Percentiles rank a stretch among this genome's conserved stretches.
Evolutionary conservation across 2,113 vertebrate species (phyloP).

Genomic region (Ophiodon elongatus): DNA sequence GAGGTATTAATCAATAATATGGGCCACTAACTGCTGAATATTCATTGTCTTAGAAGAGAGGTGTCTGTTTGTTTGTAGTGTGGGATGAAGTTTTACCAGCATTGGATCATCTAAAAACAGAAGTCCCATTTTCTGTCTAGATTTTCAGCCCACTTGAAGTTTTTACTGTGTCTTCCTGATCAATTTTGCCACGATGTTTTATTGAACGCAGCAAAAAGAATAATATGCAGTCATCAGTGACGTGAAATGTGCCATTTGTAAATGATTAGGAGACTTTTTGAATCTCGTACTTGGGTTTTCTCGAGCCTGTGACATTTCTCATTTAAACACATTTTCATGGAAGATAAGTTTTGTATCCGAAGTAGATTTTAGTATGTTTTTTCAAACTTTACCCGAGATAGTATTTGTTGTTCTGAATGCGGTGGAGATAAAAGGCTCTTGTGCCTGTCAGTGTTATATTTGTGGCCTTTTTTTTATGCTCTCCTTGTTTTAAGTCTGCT

Average conservation of each 20-base stretch:
- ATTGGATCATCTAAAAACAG: not conserved
- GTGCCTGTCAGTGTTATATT: slow-evolving; percentile 15
- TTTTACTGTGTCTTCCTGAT: slow-evolving; percentile 21
- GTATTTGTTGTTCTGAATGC: slow-evolving; percentile 18
- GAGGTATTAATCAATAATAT: slow-evolving; percentile 21
- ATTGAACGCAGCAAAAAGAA: slow-evolving; percentile 18
- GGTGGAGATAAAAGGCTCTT: not conserved
- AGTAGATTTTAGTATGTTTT: slow-evolving; percentile 35
- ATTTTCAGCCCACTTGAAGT: not conserved
- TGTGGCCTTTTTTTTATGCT: slow-evolving; percentile 40
- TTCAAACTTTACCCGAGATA: not conserved
- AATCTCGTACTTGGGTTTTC: not conserved
- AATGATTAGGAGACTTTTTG: not conserved
- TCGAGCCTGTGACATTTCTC: slow-evolving; percentile 12
- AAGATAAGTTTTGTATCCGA: slow-evolving; percentile 39
- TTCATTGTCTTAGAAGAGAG: not conserved
- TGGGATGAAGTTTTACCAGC: not conserved
- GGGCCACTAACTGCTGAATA: not conserved
- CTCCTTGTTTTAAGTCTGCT: slow-evolving; percentile 31
- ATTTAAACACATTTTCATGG: slow-evolving; percentile 1
- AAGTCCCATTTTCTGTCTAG: not conserved
- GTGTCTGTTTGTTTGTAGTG: slow-evolving; percentile 4
- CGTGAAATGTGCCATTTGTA: not conserved
- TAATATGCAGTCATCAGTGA: not conserved
- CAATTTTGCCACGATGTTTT: slow-evolving; percentile 11